Conservation (phyloP, 2,888 invertebrate genomes). For the Epsilonema sp. region DNA sequence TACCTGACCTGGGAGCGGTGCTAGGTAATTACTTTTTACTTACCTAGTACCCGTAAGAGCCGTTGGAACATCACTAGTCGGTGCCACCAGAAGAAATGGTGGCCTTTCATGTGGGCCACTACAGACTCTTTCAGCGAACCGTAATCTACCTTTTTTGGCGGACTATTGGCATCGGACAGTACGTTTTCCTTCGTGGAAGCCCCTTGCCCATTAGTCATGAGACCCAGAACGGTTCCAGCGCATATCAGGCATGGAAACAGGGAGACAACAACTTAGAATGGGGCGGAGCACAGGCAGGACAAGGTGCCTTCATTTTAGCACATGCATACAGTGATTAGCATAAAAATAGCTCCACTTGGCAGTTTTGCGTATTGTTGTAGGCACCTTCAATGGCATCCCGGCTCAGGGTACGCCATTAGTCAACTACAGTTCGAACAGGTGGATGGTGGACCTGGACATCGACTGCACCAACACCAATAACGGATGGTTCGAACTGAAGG, state of each 20-base stretch:
- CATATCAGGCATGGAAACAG: conserved; percentile 19
- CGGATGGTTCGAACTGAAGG: conserved; percentile 35
- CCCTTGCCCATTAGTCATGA: too few relatives aligned
- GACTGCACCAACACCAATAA: conserved; percentile 30
- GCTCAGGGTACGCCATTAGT: conserved; percentile 20
- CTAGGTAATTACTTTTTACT: too few relatives aligned
- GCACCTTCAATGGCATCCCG: conserved; percentile 18
- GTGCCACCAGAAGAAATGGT: too few relatives aligned
- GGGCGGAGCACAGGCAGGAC: conserved; percentile 18
- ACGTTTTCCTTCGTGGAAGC: too few relatives aligned
- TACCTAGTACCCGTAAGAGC: too few relatives aligned
- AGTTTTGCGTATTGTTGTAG: conserved; percentile 11
- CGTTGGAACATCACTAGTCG: too few relatives aligned
- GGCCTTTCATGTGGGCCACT: too few relatives aligned
- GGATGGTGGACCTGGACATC: conserved; percentile 33
- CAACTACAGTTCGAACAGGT: conserved; percentile 32
- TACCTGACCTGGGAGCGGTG: too few relatives aligned
- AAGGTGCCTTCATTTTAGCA: conserved; percentile 11
- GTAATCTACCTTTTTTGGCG: too few relatives aligned
- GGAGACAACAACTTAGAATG: conserved; percentile 20
- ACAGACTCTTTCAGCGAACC: too few relatives aligned
- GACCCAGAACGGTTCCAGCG: conserved; percentile 16
- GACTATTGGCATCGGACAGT: too few relatives aligned
- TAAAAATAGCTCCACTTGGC: background rate
- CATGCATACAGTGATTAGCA: too few relatives aligned